phyloP scores from a whole-genome alignment of 1,140 invertebrate genomes.

The Micrasema longulum region DNA sequence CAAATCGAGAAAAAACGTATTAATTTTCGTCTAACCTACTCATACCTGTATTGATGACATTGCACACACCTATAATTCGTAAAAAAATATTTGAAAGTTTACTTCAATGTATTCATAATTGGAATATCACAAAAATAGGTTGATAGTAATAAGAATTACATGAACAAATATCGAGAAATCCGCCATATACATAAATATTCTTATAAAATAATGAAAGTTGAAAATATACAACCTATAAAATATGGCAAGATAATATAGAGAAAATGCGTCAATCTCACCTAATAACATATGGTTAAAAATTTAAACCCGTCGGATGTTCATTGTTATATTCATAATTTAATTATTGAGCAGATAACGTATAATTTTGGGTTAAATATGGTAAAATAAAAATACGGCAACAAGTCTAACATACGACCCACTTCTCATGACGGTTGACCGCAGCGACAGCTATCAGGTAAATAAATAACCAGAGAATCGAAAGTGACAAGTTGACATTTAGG shows the following conservation, averaged over 20 bases:
- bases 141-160: slow-evolving; percentile 1
- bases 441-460: slow-evolving; percentile 42
- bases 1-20: too few species aligned
- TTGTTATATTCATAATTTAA: slow-evolving; percentile 35
- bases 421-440: slow-evolving; percentile 59
- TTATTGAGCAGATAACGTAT: slow-evolving; percentile 7
- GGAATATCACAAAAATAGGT: too few species aligned
- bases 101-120: neutral
- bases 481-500: slow-evolving; percentile 38
- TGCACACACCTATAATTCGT: slow-evolving; percentile 37
- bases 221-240: slow-evolving; percentile 46
- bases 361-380: slow-evolving; percentile 45
- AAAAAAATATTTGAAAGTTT: slow-evolving; percentile 37
- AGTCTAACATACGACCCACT: slow-evolving; percentile 62
- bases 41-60: slow-evolving; percentile 41
- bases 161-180: neutral
- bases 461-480: slow-evolving; percentile 43
- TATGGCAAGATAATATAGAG: slow-evolving; percentile 40
- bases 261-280: slow-evolving; percentile 30
- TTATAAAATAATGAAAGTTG: slow-evolving; percentile 44
- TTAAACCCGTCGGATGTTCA: slow-evolving; percentile 31
- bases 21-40: slow-evolving; percentile 32
- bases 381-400: slow-evolving; percentile 57
- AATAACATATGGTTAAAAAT: slow-evolving; percentile 33
- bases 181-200: neutral